A percentile compares a stretch with the other conserved stretches of the same genome.
Evolutionary conservation across 2,797 vertebrate genomes (phyloP).

Genomic region (Hyperoplus lanceolatus): DNA sequence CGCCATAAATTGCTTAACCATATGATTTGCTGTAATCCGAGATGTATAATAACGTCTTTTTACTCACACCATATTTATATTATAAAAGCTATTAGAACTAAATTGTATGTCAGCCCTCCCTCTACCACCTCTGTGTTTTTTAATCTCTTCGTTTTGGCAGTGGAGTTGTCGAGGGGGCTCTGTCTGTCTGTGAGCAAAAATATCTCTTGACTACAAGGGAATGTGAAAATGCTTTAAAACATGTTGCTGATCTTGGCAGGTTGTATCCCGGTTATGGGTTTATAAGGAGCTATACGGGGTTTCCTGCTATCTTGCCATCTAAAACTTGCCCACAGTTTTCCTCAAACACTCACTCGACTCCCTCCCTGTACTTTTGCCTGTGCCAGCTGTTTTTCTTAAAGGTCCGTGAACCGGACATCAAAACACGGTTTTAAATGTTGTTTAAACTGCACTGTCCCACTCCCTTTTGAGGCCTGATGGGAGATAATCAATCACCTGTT

Average conservation of each 20-base stretch:
- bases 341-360: conserved; percentile 45
- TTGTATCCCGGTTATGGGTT: conserved; percentile 63
- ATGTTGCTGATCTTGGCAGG: conserved; percentile 83
- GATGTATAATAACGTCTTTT: conserved; percentile 68
- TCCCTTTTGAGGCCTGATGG: conserved; percentile 51
- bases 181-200: conserved; percentile 71
- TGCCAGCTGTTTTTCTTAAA: conserved; percentile 80
- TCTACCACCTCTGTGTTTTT: conserved; percentile 41
- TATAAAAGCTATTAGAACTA: conserved; percentile 66
- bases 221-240: conserved; percentile 77
- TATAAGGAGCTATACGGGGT: conserved; percentile 54
- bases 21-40: conserved; percentile 55
- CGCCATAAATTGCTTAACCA: conserved; percentile 65
- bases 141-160: conserved; percentile 62
- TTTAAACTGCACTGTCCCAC: conserved; percentile 65
- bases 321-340: conserved; percentile 66
- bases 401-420: conserved; percentile 72
- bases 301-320: conserved; percentile 78
- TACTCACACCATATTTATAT: conserved; percentile 59
- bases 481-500: conserved; percentile 81
- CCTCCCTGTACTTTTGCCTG: conserved; percentile 33
- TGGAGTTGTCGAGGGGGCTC: conserved; percentile 24
- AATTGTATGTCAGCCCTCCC: conserved; percentile 57
- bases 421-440: conserved; percentile 80
- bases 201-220: conserved; percentile 63